A percentile compares a stretch with the other conserved stretches of the same genome.
phyloP scores from a whole-genome alignment of 2,888 invertebrate genomes.

The Mythimna impura region DNA sequence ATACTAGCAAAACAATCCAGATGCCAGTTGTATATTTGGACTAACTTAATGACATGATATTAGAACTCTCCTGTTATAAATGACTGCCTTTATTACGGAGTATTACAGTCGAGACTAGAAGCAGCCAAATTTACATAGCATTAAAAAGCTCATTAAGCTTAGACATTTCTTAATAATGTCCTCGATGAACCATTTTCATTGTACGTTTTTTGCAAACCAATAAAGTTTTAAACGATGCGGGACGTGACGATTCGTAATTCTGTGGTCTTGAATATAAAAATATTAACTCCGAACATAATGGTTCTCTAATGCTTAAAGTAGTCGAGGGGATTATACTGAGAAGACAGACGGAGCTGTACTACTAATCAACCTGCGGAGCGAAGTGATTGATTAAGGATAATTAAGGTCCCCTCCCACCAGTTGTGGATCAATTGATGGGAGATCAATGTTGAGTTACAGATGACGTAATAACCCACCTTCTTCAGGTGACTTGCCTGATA shows the following conservation, averaged over 20 bases:
- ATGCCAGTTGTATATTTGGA: conserved; percentile 45
- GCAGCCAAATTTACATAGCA: conserved; percentile 55
- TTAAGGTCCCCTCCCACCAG: conserved; percentile 16
- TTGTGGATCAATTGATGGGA: conserved; percentile 36
- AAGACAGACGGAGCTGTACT: not conserved
- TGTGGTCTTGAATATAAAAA: conserved; percentile 35
- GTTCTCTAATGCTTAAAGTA: conserved; percentile 8
- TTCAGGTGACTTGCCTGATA: not conserved
- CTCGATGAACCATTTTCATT: conserved; percentile 50
- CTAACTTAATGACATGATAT: conserved; percentile 54
- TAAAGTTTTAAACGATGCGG: conserved; percentile 42
- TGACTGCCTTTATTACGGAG: conserved; percentile 52
- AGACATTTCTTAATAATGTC: conserved; percentile 57
- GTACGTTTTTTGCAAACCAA: conserved; percentile 47
- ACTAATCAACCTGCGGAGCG: conserved; percentile 17
- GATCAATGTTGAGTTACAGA: conserved; percentile 29
- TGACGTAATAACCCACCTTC: conserved; percentile 18
- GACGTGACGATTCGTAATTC: conserved; percentile 36
- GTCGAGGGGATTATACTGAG: not conserved
- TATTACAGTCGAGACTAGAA: conserved; percentile 43
- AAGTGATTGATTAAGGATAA: conserved; percentile 44
- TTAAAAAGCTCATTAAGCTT: conserved; percentile 57
- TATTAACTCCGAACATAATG: conserved; percentile 11
- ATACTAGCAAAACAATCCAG: conserved; percentile 48
- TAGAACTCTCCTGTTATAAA: conserved; percentile 55